Evolutionary conservation across 2,888 invertebrate genomes (phyloP), one percentile per base, ranked within the genome.

Genomic region (Altica lythri): DNA sequence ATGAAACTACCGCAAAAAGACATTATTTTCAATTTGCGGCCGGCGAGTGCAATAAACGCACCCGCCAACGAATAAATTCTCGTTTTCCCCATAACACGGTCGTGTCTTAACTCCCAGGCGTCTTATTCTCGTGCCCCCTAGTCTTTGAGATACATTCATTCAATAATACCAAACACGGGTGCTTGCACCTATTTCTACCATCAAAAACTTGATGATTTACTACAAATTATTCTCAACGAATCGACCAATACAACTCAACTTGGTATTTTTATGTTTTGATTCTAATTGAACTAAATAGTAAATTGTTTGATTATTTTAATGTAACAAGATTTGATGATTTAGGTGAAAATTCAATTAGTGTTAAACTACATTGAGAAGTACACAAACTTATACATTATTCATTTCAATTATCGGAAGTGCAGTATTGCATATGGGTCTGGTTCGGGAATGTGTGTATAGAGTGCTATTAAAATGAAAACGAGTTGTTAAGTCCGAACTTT

Each of bases 1-100:
- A 45, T 22, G 45, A 45, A 45, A 51, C 44, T 63, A 68, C 65
- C 61, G 60, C 64, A 62, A 65, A 66, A 62, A 64, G 67, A 61
- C 71, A 70, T 72, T 70, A 72, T 68, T 72, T 71, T 71, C 71
- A 72, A 72, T 72, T 71, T 72, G 70, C 62, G 70, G 70, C 53
- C 51, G 65, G 57, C 63, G 65, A 65, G 58, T 61, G 68, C 68
- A 69, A 71, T 72, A 71, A 68, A 69, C 66, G 63, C 62, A 54
- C 55, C 55, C 57, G 62, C 49, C 57, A 58, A 59, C 46, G 57
- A 60, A 69, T 71, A 71, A 72, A 72, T 71, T 68, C 69, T 67
- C 55, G 66, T 69, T 66, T 53, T 55, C 49, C 50, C 57, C 34
- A 51, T 54, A 49, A 49, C 57, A 35, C 42, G 45, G 37, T 19